Conservation (phyloP, 2,797 vertebrate genomes). For the Enteromius unitaeniatus region DNA sequence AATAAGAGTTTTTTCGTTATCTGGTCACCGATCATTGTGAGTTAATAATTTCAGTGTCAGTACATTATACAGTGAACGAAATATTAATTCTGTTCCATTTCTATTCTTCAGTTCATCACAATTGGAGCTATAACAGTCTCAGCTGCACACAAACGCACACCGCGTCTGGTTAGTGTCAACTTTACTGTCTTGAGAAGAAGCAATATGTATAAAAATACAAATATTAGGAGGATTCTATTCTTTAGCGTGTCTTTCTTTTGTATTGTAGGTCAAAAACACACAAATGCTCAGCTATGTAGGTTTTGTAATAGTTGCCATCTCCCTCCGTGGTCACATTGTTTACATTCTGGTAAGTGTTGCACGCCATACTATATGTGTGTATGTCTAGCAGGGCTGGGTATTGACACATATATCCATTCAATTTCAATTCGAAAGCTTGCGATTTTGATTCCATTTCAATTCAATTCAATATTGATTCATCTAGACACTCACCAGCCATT, state of each 20-base stretch:
- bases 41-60: neutral
- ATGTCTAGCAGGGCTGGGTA: neutral
- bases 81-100: neutral
- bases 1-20: neutral
- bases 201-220: neutral
- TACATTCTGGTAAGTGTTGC: neutral
- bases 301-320: neutral
- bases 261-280: neutral
- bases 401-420: neutral
- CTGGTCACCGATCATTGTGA: neutral
- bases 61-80: neutral
- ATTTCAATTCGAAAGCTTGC: neutral
- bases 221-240: neutral
- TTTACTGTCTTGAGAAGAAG: neutral
- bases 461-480: neutral
- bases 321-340: neutral
- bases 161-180: neutral
- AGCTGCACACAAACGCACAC: neutral
- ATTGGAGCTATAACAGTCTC: neutral
- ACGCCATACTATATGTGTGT: neutral
- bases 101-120: neutral
- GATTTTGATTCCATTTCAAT: neutral
- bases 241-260: neutral
- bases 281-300: neutral
- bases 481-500: neutral